Percentiles rank a stretch among this genome's conserved stretches.
phyloP scores from a whole-genome alignment of 2,888 invertebrate species.

The Ctenicera cuprea region DNA sequence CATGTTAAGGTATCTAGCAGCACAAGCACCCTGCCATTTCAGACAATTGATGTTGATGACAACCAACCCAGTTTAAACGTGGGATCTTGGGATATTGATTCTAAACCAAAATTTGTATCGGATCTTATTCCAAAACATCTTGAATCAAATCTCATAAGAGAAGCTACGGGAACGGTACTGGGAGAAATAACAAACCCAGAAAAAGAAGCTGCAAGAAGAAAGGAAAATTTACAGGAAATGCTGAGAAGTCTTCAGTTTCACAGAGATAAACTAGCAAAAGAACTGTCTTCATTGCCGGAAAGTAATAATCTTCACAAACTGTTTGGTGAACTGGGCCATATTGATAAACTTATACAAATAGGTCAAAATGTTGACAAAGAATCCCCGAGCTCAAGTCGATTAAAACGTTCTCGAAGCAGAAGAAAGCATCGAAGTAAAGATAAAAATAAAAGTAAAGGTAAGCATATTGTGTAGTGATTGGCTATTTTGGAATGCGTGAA shows the following conservation, averaged over 20 bases:
- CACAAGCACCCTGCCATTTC: conserved; percentile 49
- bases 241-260: conserved; percentile 68
- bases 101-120: background rate
- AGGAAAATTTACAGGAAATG: conserved; percentile 65
- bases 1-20: background rate
- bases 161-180: background rate
- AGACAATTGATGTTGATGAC: conserved; percentile 50
- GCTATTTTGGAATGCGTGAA: too few relatives aligned
- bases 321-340: conserved; percentile 43
- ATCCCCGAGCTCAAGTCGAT: background rate
- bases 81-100: conserved; percentile 56
- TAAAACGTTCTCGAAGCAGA: conserved; percentile 12
- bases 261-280: conserved; percentile 67
- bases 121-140: background rate
- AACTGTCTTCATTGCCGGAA: conserved; percentile 65
- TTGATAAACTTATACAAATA: conserved; percentile 48
- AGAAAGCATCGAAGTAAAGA: background rate
- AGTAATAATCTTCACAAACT: conserved; percentile 62
- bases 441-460: conserved; percentile 1
- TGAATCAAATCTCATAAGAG: conserved; percentile 16
- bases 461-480: too few relatives aligned
- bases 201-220: conserved; percentile 6
- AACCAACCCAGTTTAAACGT: conserved; percentile 51
- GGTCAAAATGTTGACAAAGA: conserved; percentile 16
- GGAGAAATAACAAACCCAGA: background rate